Conservation (phyloP, 1,140 invertebrate species). For the Uloborus diversus region DNA sequence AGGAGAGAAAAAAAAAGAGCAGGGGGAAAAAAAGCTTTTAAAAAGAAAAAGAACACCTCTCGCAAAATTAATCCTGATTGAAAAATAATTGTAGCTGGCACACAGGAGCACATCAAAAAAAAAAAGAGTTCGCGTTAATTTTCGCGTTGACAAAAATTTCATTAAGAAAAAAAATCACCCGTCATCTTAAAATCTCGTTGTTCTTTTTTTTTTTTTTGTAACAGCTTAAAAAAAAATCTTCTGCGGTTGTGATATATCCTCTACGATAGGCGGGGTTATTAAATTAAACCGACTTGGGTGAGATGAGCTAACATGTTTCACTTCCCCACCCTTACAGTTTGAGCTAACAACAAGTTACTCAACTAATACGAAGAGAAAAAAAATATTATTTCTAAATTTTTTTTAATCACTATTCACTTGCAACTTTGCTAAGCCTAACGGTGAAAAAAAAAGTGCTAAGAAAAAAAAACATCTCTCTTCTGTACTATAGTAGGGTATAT, state of each 20-base stretch:
- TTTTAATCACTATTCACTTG: conserved; percentile 13
- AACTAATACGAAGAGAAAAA: conserved; percentile 22
- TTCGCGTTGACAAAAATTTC: conserved; percentile 37
- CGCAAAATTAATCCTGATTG: conserved; percentile 46
- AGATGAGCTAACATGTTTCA: conserved; percentile 35
- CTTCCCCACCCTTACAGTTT: conserved; percentile 1
- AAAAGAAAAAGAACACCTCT: not conserved
- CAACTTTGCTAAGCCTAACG: not conserved
- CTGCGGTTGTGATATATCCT: conserved; percentile 16
- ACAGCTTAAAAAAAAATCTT: not conserved
- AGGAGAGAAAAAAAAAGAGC: not conserved
- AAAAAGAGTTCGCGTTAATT: conserved; percentile 23
- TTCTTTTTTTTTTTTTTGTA: not conserved
- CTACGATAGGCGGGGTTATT: conserved; percentile 34
- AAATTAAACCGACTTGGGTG: conserved; percentile 34
- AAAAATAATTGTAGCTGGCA: conserved; percentile 50
- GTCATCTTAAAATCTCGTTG: conserved; percentile 41
- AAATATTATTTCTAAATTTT: conserved; percentile 10
- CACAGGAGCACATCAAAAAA: conserved; percentile 5
- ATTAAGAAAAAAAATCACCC: conserved; percentile 36
- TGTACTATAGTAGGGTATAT: conserved; percentile 10
- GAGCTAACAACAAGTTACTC: conserved; percentile 44
- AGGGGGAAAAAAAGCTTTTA: not conserved
- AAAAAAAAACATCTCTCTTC: conserved; percentile 5
- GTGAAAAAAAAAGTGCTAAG: not conserved